Evolutionary conservation across 2,113 vertebrate species (phyloP).

Genomic region (Eurypyga helias): DNA sequence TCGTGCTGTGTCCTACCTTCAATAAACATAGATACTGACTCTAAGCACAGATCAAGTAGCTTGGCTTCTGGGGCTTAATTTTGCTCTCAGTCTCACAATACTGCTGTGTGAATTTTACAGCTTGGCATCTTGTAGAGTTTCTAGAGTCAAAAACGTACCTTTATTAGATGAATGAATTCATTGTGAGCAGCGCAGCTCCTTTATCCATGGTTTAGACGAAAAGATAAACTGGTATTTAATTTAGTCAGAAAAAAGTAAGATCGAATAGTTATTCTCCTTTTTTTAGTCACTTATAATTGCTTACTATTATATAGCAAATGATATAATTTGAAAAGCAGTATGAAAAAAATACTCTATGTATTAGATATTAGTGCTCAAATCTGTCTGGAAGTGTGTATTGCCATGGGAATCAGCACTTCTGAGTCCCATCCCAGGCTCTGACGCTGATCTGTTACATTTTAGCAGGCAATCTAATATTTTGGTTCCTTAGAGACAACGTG

Average conservation of each 20-base stretch:
- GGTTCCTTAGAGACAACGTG: not conserved
- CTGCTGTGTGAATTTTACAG: not conserved
- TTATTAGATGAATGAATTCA: not conserved
- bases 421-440: not conserved
- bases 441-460: not conserved
- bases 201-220: not conserved
- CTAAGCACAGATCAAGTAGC: not conserved
- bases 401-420: not conserved
- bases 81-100: not conserved
- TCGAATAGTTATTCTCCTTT: not conserved
- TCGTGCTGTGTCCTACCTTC: not conserved
- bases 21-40: not conserved
- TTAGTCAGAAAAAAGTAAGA: conserved; percentile 23
- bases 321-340: not conserved
- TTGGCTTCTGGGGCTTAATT: not conserved
- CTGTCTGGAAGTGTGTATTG: not conserved
- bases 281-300: not conserved
- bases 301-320: not conserved
- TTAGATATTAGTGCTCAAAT: not conserved
- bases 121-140: not conserved
- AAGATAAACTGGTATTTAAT: not conserved
- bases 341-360: not conserved
- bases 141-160: not conserved
- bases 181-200: not conserved
- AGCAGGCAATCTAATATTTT: not conserved